A percentile compares a stretch with the other conserved stretches of the same genome.
Evolutionary conservation across 2,113 vertebrate species (phyloP).

Genomic region (Hippocampus barbouri): DNA sequence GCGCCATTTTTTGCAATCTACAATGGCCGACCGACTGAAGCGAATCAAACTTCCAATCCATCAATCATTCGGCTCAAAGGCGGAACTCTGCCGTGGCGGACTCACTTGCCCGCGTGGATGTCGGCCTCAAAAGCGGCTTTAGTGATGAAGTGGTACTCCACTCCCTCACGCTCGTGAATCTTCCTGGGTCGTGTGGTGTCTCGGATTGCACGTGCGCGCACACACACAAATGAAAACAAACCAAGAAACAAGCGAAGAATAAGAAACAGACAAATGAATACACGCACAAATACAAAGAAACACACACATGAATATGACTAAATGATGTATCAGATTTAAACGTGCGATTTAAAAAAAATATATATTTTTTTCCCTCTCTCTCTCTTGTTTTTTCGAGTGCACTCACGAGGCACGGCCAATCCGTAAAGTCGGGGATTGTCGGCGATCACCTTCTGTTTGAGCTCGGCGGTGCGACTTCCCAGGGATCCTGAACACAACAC

Average conservation of each 20-base stretch:
- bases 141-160: conserved; percentile 92
- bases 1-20: too few species aligned
- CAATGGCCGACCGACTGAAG: too few species aligned
- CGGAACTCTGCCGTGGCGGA: not conserved
- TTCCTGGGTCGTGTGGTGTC: conserved; percentile 89
- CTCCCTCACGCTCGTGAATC: conserved; percentile 86
- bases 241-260: too few species aligned
- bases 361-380: not conserved
- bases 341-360: not conserved
- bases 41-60: too few species aligned
- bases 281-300: not conserved
- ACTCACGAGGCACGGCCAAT: conserved; percentile 90
- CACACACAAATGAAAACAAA: too few species aligned
- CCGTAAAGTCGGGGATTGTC: conserved; percentile 86
- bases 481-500: conserved; percentile 75
- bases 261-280: too few species aligned
- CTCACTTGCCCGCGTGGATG: conserved; percentile 84
- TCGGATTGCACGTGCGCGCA: conserved; percentile 17
- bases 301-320: not conserved
- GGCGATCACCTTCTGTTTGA: conserved; percentile 89
- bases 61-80: too few species aligned
- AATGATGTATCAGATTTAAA: not conserved
- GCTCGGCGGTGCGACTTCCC: conserved; percentile 83
- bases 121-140: conserved; percentile 86
- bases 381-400: not conserved